A percentile compares a stretch with the other conserved stretches of the same genome.
These are phyloP conservation scores for Caenorhabditis sp. DNA, from an alignment of 2,888 invertebrate genomes.

Conservation along the genomic window DNA sequence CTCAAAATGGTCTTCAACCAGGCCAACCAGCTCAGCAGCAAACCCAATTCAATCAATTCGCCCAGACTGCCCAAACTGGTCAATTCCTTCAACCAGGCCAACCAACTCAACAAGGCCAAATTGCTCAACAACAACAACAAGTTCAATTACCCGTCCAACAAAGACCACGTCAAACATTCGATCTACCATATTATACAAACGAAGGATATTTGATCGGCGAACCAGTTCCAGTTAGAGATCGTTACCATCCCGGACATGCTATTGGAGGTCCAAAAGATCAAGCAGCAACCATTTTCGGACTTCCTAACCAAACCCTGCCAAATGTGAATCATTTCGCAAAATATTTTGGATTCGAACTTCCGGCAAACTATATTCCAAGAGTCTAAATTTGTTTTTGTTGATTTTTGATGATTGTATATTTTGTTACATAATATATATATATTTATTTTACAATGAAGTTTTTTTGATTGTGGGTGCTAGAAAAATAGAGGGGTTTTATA, in stretches of 20 bases:
- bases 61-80: neutral
- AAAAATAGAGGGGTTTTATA: too few species aligned
- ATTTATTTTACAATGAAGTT: too few species aligned
- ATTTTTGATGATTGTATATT: neutral
- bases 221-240: neutral
- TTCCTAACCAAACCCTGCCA: neutral
- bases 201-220: neutral
- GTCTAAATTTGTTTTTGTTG: neutral
- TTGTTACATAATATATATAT: neutral
- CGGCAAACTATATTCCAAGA: neutral
- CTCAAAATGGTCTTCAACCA: neutral
- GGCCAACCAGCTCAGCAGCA: neutral
- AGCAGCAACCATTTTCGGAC: neutral
- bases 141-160: neutral
- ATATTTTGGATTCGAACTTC: neutral
- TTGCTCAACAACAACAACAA: neutral
- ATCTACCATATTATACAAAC: neutral
- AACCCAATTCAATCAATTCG: neutral
- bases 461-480: too few species aligned
- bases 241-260: neutral
- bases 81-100: neutral
- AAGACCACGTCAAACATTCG: neutral
- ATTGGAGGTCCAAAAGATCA: neutral
- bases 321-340: neutral
- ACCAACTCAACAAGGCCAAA: neutral